Percentiles rank a stretch among this genome's conserved stretches.
Conservation (phyloP, 2,113 vertebrate genomes). For the Miniopterus natalensis region DNA sequence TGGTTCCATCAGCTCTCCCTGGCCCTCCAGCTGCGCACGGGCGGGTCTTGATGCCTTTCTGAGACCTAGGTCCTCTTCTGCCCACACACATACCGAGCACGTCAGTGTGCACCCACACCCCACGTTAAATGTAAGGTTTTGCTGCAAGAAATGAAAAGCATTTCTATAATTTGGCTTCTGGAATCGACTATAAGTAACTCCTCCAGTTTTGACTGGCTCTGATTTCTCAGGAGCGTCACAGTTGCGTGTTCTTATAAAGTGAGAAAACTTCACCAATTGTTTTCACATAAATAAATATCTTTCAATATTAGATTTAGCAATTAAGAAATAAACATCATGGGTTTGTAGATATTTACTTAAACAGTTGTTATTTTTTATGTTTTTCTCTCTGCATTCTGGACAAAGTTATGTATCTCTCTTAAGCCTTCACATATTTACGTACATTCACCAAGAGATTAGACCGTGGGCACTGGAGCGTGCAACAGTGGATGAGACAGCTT, state of each 20-base stretch:
- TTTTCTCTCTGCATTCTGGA: conserved; percentile 26
- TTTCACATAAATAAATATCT: conserved; percentile 51
- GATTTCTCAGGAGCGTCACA: not conserved
- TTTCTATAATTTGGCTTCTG: conserved; percentile 63
- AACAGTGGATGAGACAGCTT: not conserved
- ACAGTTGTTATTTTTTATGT: not conserved
- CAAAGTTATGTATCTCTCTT: not conserved
- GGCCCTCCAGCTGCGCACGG: not conserved
- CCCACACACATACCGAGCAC: conserved; percentile 59
- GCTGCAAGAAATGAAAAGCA: conserved; percentile 20
- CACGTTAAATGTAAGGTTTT: conserved; percentile 53
- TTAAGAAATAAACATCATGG: not conserved
- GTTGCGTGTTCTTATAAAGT: conserved; percentile 22
- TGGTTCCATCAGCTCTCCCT: not conserved
- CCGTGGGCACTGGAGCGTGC: not conserved
- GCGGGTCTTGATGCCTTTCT: not conserved
- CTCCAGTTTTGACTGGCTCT: conserved; percentile 53
- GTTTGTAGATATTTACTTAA: conserved; percentile 27
- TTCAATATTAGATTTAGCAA: conserved; percentile 37
- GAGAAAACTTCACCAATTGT: conserved; percentile 1
- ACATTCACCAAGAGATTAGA: not conserved
- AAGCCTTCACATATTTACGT: not conserved
- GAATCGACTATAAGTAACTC: conserved; percentile 20
- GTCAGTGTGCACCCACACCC: not conserved
- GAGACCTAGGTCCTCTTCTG: not conserved